A percentile compares a stretch with the other conserved stretches of the same genome.
These are phyloP conservation scores for Gonioctena quinquepunctata DNA, from an alignment of 1,140 invertebrate species.

Conservation along the genomic window DNA sequence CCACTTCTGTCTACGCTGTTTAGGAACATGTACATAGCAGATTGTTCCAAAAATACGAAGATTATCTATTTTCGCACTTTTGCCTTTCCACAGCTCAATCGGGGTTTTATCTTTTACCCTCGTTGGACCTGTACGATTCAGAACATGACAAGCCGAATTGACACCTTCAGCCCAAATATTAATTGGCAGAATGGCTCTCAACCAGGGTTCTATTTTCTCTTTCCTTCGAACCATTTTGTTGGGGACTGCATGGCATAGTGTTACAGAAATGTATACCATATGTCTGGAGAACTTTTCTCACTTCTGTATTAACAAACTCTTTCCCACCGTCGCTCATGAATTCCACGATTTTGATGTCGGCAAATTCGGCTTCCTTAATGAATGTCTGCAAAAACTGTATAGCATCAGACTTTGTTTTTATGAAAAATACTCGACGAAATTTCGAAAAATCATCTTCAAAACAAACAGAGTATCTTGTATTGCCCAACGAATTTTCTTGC, in stretches of 20 bases:
- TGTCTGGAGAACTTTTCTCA: neutral
- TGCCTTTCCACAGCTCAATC: neutral
- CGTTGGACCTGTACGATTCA: too few species aligned
- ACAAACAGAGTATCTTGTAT: slow-evolving; percentile 44
- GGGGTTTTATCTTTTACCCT: neutral
- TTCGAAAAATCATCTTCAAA: slow-evolving; percentile 50
- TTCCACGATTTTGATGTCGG: neutral
- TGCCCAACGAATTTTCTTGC: slow-evolving; percentile 40
- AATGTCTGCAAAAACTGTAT: neutral
- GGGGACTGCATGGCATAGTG: neutral
- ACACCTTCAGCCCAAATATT: neutral
- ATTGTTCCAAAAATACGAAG: neutral
- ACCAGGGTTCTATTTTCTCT: neutral
- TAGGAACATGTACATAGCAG: neutral
- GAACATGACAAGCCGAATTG: neutral
- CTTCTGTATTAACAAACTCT: neutral
- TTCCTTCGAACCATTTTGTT: neutral
- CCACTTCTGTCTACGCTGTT: neutral
- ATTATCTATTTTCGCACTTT: neutral
- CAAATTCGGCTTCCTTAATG: neutral
- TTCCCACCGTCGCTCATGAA: neutral
- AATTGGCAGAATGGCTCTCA: neutral
- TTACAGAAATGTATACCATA: neutral
- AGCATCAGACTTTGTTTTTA: slow-evolving; percentile 32
- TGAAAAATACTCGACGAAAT: slow-evolving; percentile 47